A percentile compares a stretch with the other conserved stretches of the same genome.
phyloP scores from a whole-genome alignment of 2,113 vertebrate genomes.

The Calcarius ornatus region DNA sequence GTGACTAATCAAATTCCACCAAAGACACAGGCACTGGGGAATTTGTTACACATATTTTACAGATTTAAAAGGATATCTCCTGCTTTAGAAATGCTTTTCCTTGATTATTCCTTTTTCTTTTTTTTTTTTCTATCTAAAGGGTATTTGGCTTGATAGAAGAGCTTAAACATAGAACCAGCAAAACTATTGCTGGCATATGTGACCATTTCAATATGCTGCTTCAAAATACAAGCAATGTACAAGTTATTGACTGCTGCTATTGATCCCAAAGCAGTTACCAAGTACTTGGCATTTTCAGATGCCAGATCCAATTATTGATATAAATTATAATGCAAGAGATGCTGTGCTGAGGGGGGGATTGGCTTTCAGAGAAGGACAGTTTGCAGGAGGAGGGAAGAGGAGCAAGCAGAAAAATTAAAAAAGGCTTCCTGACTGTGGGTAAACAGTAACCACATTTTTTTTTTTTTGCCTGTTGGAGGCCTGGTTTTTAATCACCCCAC shows the following conservation, averaged over 20 bases:
- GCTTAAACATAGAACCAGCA: neutral
- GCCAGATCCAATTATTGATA: constrained; percentile 47
- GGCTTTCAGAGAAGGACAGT: neutral
- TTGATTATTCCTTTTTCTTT: neutral
- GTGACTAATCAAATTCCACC: neutral
- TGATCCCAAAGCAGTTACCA: constrained; percentile 41
- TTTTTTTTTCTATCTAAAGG: neutral
- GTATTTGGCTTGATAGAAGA: neutral
- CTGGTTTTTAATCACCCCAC: constrained; percentile 85
- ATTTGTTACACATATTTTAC: neutral
- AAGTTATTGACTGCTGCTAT: constrained; percentile 39
- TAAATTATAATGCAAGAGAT: constrained; percentile 16
- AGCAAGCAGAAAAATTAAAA: constrained; percentile 66
- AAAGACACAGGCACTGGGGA: neutral
- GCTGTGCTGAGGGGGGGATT: neutral
- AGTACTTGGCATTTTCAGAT: constrained; percentile 50
- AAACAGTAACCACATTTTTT: constrained; percentile 82
- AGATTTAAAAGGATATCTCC: neutral
- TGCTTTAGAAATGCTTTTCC: neutral
- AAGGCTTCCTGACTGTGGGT: constrained; percentile 80
- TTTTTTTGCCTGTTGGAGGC: constrained; percentile 78
- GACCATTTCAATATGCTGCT: neutral
- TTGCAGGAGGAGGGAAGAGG: constrained; percentile 47
- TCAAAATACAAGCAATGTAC: constrained; percentile 13
- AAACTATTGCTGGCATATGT: neutral